Evolutionary conservation across 2,888 invertebrate genomes (phyloP).

Genomic region (Conus canariensis): DNA sequence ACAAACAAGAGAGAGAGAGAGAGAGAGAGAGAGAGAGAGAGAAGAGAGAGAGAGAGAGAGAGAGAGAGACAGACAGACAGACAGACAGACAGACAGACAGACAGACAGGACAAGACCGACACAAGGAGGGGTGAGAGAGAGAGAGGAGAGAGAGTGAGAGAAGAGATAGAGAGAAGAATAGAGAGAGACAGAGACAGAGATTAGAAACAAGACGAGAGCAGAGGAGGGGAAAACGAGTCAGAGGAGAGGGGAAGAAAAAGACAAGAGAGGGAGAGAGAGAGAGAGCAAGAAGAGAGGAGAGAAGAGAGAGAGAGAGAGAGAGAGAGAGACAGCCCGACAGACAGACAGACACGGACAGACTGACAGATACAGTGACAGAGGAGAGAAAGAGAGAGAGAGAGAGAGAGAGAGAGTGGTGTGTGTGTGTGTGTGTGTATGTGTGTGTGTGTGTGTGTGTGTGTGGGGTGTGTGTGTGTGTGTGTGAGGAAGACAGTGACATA

Average conservation of each 20-base stretch:
- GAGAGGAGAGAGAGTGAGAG: not conserved
- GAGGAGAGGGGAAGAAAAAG: not conserved
- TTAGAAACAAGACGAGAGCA: fast-evolving
- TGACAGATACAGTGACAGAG: not conserved
- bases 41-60: too few relatives aligned
- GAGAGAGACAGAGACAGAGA: not conserved
- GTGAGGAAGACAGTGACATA: too few relatives aligned
- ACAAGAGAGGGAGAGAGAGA: not conserved
- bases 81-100: not conserved
- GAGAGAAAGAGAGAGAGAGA: not conserved
- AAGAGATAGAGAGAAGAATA: not conserved
- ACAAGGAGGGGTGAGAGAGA: not conserved
- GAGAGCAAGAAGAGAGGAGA: not conserved
- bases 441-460: too few relatives aligned
- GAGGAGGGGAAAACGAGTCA: fast-evolving
- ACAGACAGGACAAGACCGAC: constrained; percentile 6
- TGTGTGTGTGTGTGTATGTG: too few relatives aligned
- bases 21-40: too few relatives aligned
- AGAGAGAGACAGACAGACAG: constrained; percentile 19
- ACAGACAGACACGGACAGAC: not conserved
- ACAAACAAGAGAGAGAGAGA: too few relatives aligned
- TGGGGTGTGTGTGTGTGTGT: too few relatives aligned
- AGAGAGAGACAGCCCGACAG: not conserved
- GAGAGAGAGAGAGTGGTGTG: too few relatives aligned
- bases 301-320: not conserved